These are phyloP conservation scores for Cichlasoma orientale DNA, from an alignment of 2,797 vertebrate genomes.

Conservation along the genomic window DNA sequence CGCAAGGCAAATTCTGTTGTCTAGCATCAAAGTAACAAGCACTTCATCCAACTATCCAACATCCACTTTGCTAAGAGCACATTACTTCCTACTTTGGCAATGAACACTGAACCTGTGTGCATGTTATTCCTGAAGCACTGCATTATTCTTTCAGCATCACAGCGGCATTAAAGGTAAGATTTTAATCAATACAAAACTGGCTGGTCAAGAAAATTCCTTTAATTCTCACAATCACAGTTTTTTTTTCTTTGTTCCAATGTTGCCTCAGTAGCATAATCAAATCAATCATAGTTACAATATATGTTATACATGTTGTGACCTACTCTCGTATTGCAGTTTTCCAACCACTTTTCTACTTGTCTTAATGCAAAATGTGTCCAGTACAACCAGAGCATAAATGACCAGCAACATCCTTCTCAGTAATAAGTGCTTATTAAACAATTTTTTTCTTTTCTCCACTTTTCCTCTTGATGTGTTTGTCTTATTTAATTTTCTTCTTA, in stretches of 20 bases:
- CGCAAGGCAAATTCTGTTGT: too few species aligned
- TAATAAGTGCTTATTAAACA: background rate
- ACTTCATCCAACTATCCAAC: too few species aligned
- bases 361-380: background rate
- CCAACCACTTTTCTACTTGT: background rate
- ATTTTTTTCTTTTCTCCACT: rapidly evolving
- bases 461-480: background rate
- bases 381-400: background rate
- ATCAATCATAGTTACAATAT: background rate
- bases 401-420: background rate
- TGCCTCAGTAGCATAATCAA: background rate
- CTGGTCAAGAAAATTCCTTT: background rate
- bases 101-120: background rate
- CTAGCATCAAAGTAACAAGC: too few species aligned
- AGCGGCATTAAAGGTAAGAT: background rate
- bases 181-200: background rate
- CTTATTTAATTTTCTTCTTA: background rate
- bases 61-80: too few species aligned
- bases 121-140: background rate
- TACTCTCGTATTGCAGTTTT: background rate
- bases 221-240: background rate
- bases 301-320: background rate
- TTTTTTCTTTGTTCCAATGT: background rate
- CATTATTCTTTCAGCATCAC: background rate
- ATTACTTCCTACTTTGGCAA: background rate